Conservation (phyloP, 2,113 vertebrate species). For the zebrafish (Danio rerio) region DNA sequence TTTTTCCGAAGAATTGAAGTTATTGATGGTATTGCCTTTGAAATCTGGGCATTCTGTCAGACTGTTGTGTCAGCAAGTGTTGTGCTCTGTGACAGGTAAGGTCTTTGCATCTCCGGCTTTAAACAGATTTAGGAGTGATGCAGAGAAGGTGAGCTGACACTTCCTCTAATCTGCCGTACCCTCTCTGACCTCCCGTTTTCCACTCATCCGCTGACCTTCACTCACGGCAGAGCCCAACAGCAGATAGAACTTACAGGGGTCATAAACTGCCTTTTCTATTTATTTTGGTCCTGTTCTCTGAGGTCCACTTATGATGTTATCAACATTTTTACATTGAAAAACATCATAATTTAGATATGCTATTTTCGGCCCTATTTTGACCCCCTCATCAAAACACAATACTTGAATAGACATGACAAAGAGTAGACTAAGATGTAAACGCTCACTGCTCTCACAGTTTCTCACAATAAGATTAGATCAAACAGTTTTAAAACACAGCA, state of each 20-base stretch:
- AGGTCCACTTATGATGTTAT: too few species aligned
- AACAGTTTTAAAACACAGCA: too few species aligned
- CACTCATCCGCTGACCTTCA: constrained; percentile 25
- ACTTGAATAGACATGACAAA: too few species aligned
- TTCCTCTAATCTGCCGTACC: constrained; percentile 32
- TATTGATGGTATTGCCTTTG: constrained; percentile 30
- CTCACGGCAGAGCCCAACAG: not conserved
- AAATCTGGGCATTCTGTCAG: constrained; percentile 32
- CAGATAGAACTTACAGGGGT: not conserved
- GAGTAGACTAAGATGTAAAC: too few species aligned
- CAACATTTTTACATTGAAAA: too few species aligned
- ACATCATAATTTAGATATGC: too few species aligned
- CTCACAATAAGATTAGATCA: too few species aligned
- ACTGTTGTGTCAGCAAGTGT: constrained; percentile 35
- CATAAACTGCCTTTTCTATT: too few species aligned
- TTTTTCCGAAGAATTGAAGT: constrained; percentile 8
- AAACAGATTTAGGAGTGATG: constrained; percentile 41
- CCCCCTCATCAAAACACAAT: too few species aligned
- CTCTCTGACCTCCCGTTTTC: constrained; percentile 49
- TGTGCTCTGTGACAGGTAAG: constrained; percentile 20
- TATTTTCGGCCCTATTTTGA: too few species aligned
- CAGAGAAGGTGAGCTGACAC: constrained; percentile 35
- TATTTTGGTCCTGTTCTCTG: too few species aligned
- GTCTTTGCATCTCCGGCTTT: constrained; percentile 21
- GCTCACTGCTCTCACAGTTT: too few species aligned